A percentile compares a stretch with the other conserved stretches of the same genome.
These are phyloP conservation scores for Aporophyla lueneburgensis DNA, from an alignment of 2,888 invertebrate species.

Conservation along the genomic window DNA sequence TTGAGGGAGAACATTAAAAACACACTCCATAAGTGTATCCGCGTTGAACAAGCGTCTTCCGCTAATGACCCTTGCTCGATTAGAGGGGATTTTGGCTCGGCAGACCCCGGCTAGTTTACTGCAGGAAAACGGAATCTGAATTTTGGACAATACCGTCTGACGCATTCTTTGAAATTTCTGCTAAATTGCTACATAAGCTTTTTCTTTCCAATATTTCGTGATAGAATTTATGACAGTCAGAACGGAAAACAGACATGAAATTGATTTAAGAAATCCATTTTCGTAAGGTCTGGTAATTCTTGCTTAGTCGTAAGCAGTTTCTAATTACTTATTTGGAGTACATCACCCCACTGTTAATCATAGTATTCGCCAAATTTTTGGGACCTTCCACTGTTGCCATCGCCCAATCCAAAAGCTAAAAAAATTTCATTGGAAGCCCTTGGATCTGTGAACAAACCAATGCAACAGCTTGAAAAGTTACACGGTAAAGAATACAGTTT, in stretches of 20 bases:
- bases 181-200: neutral
- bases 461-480: conserved; percentile 10
- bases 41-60: conserved; percentile 74
- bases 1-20: conserved; percentile 70
- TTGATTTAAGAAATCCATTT: no score
- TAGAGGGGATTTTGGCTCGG: conserved; percentile 71
- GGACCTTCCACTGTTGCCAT: neutral
- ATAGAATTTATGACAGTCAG: neutral
- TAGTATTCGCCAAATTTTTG: neutral
- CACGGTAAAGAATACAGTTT: conserved; percentile 24
- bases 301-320: neutral
- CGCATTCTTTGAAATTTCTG: conserved; percentile 3
- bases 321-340: neutral
- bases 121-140: conserved; percentile 46
- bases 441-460: conserved; percentile 3
- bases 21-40: conserved; percentile 74
- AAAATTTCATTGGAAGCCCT: neutral
- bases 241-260: neutral
- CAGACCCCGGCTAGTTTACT: conserved; percentile 27
- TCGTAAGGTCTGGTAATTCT: no score
- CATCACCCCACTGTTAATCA: neutral
- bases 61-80: conserved; percentile 78
- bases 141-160: conserved; percentile 21
- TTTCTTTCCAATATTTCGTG: neutral
- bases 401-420: no score